phyloP scores from a whole-genome alignment of 2,888 invertebrate genomes.

The Nomada hirtipes region DNA sequence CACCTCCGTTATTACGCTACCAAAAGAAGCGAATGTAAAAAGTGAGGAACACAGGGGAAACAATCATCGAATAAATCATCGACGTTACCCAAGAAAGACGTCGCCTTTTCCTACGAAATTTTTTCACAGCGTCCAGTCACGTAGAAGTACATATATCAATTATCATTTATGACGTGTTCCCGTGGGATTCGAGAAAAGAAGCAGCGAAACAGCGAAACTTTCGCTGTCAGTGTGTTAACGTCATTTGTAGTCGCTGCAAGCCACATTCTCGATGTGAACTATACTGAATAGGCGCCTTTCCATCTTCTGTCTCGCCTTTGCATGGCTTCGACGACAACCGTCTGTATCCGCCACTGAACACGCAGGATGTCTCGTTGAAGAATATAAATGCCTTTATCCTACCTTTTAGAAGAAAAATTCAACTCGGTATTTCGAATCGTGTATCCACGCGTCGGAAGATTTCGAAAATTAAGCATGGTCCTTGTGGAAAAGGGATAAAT shows the following conservation, averaged over 20 bases:
- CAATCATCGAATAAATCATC: too few relatives aligned
- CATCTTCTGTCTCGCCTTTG: slow-evolving; percentile 37
- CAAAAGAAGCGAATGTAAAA: too few relatives aligned
- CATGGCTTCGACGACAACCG: slow-evolving; percentile 29
- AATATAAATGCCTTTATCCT: slow-evolving; percentile 60
- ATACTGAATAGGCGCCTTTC: slow-evolving; percentile 51
- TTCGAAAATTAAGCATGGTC: too few relatives aligned
- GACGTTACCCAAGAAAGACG: not conserved
- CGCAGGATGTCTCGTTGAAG: slow-evolving; percentile 65
- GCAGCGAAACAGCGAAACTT: slow-evolving; percentile 40
- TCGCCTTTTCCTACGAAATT: not conserved
- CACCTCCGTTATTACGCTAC: too few relatives aligned
- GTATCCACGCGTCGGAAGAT: too few relatives aligned
- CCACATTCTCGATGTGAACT: slow-evolving; percentile 37
- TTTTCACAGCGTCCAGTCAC: not conserved
- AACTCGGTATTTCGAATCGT: not conserved
- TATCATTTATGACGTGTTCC: slow-evolving; percentile 24
- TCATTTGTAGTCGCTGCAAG: slow-evolving; percentile 52
- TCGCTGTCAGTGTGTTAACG: slow-evolving; percentile 40
- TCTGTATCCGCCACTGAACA: slow-evolving; percentile 52
- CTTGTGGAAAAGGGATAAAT: too few relatives aligned
- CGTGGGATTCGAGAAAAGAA: slow-evolving; percentile 19
- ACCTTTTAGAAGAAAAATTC: slow-evolving; percentile 16
- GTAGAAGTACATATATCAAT: slow-evolving; percentile 24
- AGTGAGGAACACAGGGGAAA: too few relatives aligned